These are phyloP conservation scores for Helicolenus hilgendorfi DNA, from an alignment of 2,797 vertebrate species.

Conservation along the genomic window DNA sequence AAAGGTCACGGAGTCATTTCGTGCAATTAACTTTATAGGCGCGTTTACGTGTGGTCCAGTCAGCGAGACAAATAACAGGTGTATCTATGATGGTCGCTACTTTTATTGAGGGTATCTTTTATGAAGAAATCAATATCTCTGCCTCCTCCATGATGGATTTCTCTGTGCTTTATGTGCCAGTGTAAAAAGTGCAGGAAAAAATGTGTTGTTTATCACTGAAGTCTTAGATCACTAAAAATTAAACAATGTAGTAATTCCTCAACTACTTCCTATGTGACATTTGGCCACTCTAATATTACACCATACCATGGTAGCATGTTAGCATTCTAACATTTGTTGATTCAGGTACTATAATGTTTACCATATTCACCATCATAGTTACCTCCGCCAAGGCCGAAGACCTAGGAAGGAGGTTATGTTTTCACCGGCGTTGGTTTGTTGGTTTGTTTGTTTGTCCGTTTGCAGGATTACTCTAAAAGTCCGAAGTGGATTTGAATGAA, in stretches of 20 bases:
- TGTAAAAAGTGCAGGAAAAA: background rate
- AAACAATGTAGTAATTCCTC: background rate
- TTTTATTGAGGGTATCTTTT: background rate
- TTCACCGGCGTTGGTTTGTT: too few relatives aligned
- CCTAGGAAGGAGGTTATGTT: too few relatives aligned
- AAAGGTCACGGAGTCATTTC: constrained; percentile 11
- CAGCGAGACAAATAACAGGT: background rate
- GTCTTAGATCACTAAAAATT: background rate
- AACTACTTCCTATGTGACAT: background rate
- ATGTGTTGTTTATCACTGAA: background rate
- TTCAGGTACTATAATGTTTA: background rate
- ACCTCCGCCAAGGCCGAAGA: too few relatives aligned
- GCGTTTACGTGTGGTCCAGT: background rate
- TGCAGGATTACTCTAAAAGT: too few relatives aligned
- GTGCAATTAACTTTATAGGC: background rate
- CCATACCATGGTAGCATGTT: background rate
- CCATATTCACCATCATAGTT: background rate
- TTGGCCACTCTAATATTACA: background rate
- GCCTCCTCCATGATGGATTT: background rate
- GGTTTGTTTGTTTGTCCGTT: too few relatives aligned
- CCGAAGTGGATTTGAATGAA: too few relatives aligned
- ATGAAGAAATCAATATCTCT: background rate
- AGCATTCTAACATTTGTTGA: background rate
- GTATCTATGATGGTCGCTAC: background rate
- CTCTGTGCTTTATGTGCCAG: background rate